Evolutionary conservation across 2,888 invertebrate species (phyloP), one percentile per base, ranked within the genome.

Genomic region (Cataglyphis cursor): DNA sequence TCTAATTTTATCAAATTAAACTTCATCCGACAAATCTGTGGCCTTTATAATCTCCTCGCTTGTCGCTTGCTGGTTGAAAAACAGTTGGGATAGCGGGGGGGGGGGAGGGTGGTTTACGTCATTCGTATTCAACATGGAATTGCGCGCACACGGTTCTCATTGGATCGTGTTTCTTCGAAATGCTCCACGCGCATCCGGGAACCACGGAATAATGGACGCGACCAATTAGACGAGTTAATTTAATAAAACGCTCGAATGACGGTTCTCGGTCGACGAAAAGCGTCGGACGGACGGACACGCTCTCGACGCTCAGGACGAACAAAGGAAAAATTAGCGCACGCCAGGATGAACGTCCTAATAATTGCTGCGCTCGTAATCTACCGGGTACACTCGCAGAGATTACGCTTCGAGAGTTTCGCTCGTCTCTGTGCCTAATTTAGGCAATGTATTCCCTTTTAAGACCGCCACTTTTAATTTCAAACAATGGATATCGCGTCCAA

Each of bases 141-240:
- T 76, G 80, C 75, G 57, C 62, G 57, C 59, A 24, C 62, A 24
- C 64, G 21, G 86, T 92, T 91, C 90, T 85, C 87, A 87, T 85
- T 84, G 87, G 86, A 89, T 91, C 89, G 90, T 82, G 84, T 91
- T 91, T 90, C 90, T 68, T 76, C 73, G 83, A 51, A 51, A 51
- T 82, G 83, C 66, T 54, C 82, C 81, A 35, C n/a, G 35, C 6
- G 82, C 82, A 64, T 24, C 62, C 74, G 65, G 66, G 51, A 51
- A 66, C 73, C 80, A 72, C 74, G 82, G 85, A 90, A 88, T 88
- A 90, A 88, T 88, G 89, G 80, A 83, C 81, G 91, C 82, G 84
- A 85, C 87, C 92, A 92, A 93, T 92, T 93, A 91, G 92, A 91
- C 90, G 91, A 89, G 90, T 92, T 93, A 93, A 92, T 92, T 92